Evolutionary conservation across 2,888 invertebrate genomes (phyloP).

Genomic region (Marasmarcha lunaedactyla): DNA sequence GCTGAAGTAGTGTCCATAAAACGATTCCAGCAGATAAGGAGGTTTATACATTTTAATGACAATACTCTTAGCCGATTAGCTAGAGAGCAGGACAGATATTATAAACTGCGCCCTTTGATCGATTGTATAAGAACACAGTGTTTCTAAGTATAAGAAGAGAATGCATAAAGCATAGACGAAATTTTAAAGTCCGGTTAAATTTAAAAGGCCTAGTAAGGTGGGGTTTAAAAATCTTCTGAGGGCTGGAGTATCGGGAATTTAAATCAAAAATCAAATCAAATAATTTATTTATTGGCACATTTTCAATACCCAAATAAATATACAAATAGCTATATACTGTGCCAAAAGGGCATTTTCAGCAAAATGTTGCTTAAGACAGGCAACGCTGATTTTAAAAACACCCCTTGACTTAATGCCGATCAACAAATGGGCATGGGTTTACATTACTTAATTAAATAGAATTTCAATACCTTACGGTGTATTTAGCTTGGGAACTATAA

Average conservation of each 20-base stretch:
- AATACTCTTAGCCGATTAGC: constrained; percentile 16
- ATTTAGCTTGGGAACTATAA: too few relatives aligned
- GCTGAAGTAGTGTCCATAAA: constrained; percentile 24
- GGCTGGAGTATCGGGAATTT: constrained; percentile 27
- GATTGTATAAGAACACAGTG: constrained; percentile 20
- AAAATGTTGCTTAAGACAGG: too few relatives aligned
- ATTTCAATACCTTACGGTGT: too few relatives aligned
- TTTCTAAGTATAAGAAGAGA: constrained; percentile 28
- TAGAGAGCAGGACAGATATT: constrained; percentile 21
- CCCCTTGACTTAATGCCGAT: too few relatives aligned
- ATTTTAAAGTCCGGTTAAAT: constrained; percentile 27
- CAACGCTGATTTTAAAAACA: too few relatives aligned
- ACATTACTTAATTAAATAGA: too few relatives aligned
- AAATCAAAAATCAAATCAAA: too few relatives aligned
- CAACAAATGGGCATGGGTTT: constrained; percentile 5
- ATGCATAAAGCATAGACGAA: constrained; percentile 26
- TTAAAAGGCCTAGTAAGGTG: too few relatives aligned
- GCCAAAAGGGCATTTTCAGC: too few relatives aligned
- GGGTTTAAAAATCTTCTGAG: constrained; percentile 29
- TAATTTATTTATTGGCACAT: too few relatives aligned
- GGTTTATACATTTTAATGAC: constrained; percentile 21
- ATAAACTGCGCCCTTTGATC: constrained; percentile 21
- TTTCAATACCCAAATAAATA: too few relatives aligned
- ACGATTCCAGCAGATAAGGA: constrained; percentile 20
- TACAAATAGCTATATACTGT: too few relatives aligned